phyloP scores from a whole-genome alignment of 2,888 invertebrate species.

The Hypena proboscidalis region DNA sequence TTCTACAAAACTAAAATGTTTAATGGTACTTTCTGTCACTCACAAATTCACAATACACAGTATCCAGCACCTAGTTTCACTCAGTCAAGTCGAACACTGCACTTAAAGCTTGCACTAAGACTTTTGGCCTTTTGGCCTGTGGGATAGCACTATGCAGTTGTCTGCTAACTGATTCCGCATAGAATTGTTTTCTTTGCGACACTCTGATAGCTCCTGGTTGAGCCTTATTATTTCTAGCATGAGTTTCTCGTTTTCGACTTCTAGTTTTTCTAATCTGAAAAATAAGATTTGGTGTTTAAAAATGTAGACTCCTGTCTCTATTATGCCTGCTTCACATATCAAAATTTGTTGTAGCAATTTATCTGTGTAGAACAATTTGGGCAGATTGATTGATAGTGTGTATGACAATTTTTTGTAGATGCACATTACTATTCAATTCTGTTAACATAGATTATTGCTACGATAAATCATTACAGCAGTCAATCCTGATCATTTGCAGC shows the following conservation, averaged over 20 bases:
- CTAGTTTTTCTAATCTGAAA: slow-evolving; percentile 76
- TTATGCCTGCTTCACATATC: too few species aligned
- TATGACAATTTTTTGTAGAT: too few species aligned
- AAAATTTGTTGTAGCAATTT: too few species aligned
- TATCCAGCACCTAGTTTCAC: slow-evolving; percentile 53
- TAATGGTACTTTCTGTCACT: slow-evolving; percentile 29
- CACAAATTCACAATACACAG: slow-evolving; percentile 46
- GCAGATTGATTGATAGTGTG: too few species aligned
- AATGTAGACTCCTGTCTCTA: background rate
- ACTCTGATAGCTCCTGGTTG: slow-evolving; percentile 88
- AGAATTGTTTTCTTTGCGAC: slow-evolving; percentile 91
- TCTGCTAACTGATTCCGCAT: slow-evolving; percentile 88
- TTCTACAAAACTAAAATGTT: slow-evolving; percentile 24
- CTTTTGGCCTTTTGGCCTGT: slow-evolving; percentile 68
- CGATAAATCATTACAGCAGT: too few species aligned
- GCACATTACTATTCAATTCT: too few species aligned
- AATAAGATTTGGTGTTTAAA: background rate
- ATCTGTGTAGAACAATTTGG: too few species aligned
- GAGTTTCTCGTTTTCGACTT: slow-evolving; percentile 89
- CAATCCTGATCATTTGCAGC: too few species aligned
- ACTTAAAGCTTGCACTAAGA: slow-evolving; percentile 60
- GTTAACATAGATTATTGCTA: too few species aligned
- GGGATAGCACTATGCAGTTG: slow-evolving; percentile 83
- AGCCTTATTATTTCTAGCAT: slow-evolving; percentile 89
- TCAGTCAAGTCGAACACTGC: slow-evolving; percentile 40